Percentiles rank a stretch among this genome's conserved stretches.
Conservation (phyloP, 2,797 vertebrate species). For the Enteromius radiatus region DNA sequence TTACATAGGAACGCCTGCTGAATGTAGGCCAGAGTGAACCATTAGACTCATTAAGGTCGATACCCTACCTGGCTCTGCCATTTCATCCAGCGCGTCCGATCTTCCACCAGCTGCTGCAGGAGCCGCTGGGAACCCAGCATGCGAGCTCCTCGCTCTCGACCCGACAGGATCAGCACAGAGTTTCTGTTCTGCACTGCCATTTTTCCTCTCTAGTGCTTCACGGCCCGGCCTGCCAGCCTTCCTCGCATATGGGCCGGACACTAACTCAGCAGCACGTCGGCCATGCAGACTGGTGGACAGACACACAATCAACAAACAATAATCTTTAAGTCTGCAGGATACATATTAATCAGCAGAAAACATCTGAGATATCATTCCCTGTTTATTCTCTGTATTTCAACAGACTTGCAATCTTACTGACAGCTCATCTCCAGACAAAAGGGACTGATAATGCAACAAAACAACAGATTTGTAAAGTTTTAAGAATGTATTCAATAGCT, state of each 20-base stretch:
- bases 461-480: neutral
- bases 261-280: constrained; percentile 75
- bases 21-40: neutral
- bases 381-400: neutral
- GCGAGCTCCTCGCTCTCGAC: constrained; percentile 90
- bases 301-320: constrained; percentile 13
- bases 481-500: neutral
- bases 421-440: neutral
- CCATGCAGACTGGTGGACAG: constrained; percentile 79
- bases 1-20: neutral
- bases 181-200: constrained; percentile 92
- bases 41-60: constrained; percentile 4
- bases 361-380: neutral
- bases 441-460: neutral
- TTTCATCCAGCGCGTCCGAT: constrained; percentile 98
- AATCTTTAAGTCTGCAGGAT: neutral
- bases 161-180: constrained; percentile 92
- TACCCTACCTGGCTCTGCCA: constrained; percentile 95
- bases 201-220: constrained; percentile 73
- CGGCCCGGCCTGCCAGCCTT: constrained; percentile 50
- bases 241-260: constrained; percentile 66
- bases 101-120: constrained; percentile 96
- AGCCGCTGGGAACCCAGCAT: constrained; percentile 91
- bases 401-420: neutral
- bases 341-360: neutral